These are phyloP conservation scores for Myotis davidii DNA, from an alignment of 2,113 vertebrate genomes.

Conservation along the genomic window DNA sequence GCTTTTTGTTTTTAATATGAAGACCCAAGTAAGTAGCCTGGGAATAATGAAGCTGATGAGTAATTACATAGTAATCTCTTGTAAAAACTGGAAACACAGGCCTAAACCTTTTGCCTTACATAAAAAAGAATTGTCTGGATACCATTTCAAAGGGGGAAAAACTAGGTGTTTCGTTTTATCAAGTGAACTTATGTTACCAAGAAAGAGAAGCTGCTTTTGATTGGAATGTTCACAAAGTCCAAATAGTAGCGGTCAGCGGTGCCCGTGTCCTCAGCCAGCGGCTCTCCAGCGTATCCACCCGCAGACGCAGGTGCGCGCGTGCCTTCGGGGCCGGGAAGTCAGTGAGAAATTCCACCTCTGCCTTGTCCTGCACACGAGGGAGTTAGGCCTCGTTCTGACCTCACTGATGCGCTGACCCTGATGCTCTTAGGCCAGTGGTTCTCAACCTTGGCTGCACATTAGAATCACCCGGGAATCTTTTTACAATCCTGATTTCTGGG, in stretches of 20 bases:
- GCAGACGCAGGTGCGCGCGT: not conserved
- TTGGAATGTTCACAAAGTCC: not conserved
- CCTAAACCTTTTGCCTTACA: not conserved
- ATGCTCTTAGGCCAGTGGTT: not conserved
- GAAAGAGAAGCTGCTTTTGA: not conserved
- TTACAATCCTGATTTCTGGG: too few relatives aligned
- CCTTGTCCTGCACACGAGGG: not conserved
- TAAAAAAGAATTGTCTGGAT: not conserved
- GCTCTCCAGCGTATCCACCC: fast-evolving
- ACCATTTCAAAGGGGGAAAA: not conserved
- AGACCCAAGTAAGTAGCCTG: not conserved
- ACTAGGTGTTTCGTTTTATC: not conserved
- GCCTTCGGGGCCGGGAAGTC: not conserved
- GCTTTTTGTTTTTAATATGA: not conserved
- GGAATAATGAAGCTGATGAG: not conserved
- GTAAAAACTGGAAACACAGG: not conserved
- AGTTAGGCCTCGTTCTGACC: not conserved
- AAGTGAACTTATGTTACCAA: not conserved
- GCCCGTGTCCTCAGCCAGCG: not conserved
- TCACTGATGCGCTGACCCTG: not conserved
- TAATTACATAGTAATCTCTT: not conserved
- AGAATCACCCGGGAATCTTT: too few relatives aligned
- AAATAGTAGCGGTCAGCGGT: not conserved
- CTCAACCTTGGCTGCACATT: too few relatives aligned
- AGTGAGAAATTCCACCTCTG: not conserved